Evolutionary conservation across 2,113 vertebrate species (phyloP).

Genomic region (Geococcyx californianus): DNA sequence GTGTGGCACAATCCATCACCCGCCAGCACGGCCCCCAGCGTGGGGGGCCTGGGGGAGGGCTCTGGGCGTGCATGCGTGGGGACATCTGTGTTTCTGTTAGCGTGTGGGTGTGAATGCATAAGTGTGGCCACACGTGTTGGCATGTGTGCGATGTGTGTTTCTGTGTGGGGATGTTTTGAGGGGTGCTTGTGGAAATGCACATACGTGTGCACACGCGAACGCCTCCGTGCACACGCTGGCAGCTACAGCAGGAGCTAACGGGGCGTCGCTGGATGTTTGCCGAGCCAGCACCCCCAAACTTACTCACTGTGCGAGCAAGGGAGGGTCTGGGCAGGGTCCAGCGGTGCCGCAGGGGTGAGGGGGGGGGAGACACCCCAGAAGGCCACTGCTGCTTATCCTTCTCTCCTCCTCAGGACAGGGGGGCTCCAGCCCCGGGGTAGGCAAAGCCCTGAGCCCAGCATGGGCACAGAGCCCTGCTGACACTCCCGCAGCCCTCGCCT

Average conservation of each 20-base stretch:
- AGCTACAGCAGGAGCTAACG: not conserved
- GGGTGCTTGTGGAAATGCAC: not conserved
- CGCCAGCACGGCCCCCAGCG: conserved; percentile 25
- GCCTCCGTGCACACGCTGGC: not conserved
- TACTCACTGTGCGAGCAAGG: not conserved
- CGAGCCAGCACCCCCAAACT: not conserved
- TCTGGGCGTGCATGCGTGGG: not conserved
- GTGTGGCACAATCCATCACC: conserved; percentile 64
- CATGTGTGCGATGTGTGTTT: accelerated
- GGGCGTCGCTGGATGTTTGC: accelerated
- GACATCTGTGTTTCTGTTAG: not conserved
- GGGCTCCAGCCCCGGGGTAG: not conserved
- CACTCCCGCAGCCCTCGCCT: not conserved
- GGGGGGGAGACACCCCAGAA: too few species aligned
- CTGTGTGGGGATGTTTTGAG: accelerated
- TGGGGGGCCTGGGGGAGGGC: conserved; percentile 50
- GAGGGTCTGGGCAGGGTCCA: not conserved
- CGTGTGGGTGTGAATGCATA: not conserved
- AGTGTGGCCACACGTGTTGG: not conserved
- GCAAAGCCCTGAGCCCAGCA: not conserved
- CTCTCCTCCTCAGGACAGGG: not conserved
- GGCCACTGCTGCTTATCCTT: not conserved
- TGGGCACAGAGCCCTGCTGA: not conserved
- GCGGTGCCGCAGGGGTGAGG: accelerated
- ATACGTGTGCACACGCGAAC: accelerated